These are phyloP conservation scores for Tenrec ecaudatus DNA, from an alignment of 2,113 vertebrate species.

Conservation along the genomic window DNA sequence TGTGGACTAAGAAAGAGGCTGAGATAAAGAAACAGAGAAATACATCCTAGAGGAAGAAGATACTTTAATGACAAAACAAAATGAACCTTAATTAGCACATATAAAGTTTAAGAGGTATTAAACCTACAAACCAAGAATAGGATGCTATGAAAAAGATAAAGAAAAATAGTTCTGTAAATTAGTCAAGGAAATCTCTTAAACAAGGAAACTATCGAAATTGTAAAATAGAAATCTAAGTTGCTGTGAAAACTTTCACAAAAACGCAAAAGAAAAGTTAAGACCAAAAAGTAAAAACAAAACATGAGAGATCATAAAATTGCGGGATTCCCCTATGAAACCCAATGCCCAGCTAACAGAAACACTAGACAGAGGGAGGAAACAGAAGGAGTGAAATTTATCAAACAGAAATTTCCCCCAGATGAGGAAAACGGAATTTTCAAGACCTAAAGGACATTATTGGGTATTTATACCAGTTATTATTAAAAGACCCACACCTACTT, in stretches of 20 bases:
- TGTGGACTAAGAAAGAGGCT: neutral
- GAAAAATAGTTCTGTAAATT: neutral
- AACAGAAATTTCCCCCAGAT: neutral
- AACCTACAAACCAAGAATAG: neutral
- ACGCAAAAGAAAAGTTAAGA: neutral
- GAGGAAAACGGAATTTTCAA: neutral
- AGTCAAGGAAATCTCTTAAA: neutral
- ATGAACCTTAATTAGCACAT: neutral
- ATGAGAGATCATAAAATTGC: neutral
- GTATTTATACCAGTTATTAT: neutral
- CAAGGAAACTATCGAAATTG: neutral
- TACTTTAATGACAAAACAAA: neutral
- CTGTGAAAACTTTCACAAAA: neutral
- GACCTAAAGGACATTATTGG: neutral
- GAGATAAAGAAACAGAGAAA: neutral
- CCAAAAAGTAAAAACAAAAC: neutral
- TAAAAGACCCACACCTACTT: neutral
- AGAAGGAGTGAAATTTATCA: neutral
- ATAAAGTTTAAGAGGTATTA: neutral
- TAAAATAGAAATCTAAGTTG: neutral
- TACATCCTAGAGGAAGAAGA: neutral
- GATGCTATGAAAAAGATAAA: slow-evolving; percentile 2
- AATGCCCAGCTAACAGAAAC: neutral
- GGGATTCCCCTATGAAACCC: neutral
- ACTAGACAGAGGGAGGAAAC: neutral